Percentiles rank a stretch among this genome's conserved stretches.
phyloP scores from a whole-genome alignment of 2,113 vertebrate genomes.

The Phalacrocorax brasilianus region DNA sequence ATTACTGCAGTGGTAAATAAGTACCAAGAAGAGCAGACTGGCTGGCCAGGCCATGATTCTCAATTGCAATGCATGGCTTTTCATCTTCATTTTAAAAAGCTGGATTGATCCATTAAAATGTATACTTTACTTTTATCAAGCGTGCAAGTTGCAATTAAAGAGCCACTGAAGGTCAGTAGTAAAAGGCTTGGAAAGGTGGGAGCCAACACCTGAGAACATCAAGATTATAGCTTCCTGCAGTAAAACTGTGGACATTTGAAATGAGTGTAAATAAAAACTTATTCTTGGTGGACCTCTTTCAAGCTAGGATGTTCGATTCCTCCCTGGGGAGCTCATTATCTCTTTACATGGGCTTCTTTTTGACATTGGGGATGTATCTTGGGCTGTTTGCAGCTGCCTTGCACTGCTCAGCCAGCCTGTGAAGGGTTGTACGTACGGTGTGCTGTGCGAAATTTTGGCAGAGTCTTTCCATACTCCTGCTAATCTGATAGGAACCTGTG shows the following conservation, averaged over 20 bases:
- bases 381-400: neutral
- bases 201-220: neutral
- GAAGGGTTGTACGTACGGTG: neutral
- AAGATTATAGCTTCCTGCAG: neutral
- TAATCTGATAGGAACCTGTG: constrained; percentile 6
- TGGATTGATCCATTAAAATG: constrained; percentile 12
- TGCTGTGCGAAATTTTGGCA: neutral
- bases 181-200: neutral
- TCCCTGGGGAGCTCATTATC: constrained; percentile 40
- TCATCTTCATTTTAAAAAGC: constrained; percentile 19
- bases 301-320: neutral
- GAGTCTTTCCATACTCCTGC: neutral
- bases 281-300: neutral
- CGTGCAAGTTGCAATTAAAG: neutral
- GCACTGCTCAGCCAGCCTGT: neutral
- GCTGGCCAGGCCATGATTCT: neutral
- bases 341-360: neutral
- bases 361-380: neutral
- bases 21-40: neutral
- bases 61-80: neutral
- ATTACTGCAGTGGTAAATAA: neutral
- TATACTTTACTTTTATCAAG: constrained; percentile 40
- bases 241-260: neutral
- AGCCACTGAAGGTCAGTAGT: constrained; percentile 21
- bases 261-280: constrained; percentile 40